Evolutionary conservation across 2,797 vertebrate species (phyloP).

Genomic region (Sebastes diaconus): DNA sequence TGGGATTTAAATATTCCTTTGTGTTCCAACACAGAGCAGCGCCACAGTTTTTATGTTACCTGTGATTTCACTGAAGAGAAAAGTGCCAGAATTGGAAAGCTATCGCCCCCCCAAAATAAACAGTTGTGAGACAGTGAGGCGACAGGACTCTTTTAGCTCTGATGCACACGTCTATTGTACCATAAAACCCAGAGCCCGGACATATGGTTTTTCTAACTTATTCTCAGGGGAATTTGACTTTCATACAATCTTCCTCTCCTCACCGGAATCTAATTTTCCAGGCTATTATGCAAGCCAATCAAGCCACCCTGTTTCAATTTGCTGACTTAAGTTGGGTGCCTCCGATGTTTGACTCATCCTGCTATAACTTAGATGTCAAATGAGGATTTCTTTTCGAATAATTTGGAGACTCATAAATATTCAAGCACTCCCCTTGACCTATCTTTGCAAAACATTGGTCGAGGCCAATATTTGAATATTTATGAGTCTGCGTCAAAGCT

Average conservation of each 20-base stretch:
- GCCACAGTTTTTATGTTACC: conserved; percentile 9
- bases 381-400: conserved; percentile 40
- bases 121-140: not conserved
- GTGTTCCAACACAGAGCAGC: conserved; percentile 1
- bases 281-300: conserved; percentile 43
- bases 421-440: conserved; percentile 59
- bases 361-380: conserved; percentile 39
- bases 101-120: not conserved
- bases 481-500: conserved; percentile 38
- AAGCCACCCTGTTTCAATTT: conserved; percentile 26
- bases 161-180: conserved; percentile 33
- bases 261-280: conserved; percentile 43
- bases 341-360: conserved; percentile 30
- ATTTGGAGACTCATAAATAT: conserved; percentile 65
- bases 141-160: conserved; percentile 6
- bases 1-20: conserved; percentile 37
- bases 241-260: conserved; percentile 18
- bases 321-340: conserved; percentile 15
- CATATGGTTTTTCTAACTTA: conserved; percentile 26
- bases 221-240: conserved; percentile 27
- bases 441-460: conserved; percentile 58
- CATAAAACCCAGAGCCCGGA: conserved; percentile 12
- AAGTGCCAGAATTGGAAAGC: conserved; percentile 7
- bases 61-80: conserved; percentile 13
- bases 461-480: conserved; percentile 58